A percentile compares a stretch with the other conserved stretches of the same genome.
These are phyloP conservation scores for mouse (Mus musculus) DNA, from an alignment of 2,113 vertebrate species.

Conservation along the genomic window DNA sequence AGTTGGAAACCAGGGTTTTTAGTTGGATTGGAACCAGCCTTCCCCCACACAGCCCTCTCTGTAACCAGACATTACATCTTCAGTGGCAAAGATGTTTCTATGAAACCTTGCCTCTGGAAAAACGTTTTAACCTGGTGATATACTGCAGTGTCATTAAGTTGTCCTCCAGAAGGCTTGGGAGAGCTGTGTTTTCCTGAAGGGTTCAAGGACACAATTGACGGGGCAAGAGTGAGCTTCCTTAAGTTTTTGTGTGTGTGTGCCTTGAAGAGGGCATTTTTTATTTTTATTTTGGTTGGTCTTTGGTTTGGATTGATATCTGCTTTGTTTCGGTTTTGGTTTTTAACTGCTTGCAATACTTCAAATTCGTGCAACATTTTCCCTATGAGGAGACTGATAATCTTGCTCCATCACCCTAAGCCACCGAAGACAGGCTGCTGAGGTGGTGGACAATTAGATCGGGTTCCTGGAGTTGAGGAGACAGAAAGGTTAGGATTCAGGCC, in stretches of 20 bases:
- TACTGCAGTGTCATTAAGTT: constrained; percentile 39
- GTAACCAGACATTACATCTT: constrained; percentile 47
- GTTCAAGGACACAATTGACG: not conserved
- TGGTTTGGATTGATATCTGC: not conserved
- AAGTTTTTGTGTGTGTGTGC: not conserved
- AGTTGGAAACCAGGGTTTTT: constrained; percentile 29
- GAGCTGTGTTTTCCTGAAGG: constrained; percentile 58
- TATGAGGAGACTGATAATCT: not conserved
- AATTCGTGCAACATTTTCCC: not conserved
- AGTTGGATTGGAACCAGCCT: constrained; percentile 17
- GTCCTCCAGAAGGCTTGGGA: constrained; percentile 51
- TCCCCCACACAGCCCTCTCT: not conserved
- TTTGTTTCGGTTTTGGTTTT: constrained; percentile 41
- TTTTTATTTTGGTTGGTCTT: not conserved
- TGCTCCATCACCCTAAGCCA: not conserved
- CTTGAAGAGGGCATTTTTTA: not conserved
- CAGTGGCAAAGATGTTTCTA: constrained; percentile 53
- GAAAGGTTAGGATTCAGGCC: not conserved
- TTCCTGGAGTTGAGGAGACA: not conserved
- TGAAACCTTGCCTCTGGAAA: constrained; percentile 55
- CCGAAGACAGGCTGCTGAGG: not conserved
- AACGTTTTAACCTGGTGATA: constrained; percentile 59
- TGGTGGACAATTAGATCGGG: not conserved
- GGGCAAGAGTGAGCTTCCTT: not conserved
- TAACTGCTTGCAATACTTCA: not conserved